These are phyloP conservation scores for Aphis craccivora DNA, from an alignment of 1,140 invertebrate species.

Conservation along the genomic window DNA sequence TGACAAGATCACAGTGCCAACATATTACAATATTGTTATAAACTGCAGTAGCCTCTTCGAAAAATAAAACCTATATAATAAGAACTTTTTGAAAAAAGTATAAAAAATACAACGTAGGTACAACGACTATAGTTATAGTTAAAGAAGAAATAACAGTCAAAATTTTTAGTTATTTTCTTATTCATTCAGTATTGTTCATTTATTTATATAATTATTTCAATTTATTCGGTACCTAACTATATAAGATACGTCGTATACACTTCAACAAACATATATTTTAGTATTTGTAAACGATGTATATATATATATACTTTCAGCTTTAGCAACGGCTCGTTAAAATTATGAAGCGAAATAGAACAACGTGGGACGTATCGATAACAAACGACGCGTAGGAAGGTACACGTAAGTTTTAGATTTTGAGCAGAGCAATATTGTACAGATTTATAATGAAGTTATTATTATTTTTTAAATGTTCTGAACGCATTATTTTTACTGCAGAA, in stretches of 20 bases:
- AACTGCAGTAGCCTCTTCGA: background rate
- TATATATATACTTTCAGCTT: background rate
- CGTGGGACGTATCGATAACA: background rate
- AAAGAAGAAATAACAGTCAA: background rate
- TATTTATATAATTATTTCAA: too few relatives aligned
- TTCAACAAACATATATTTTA: background rate
- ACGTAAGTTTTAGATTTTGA: background rate
- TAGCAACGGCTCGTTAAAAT: background rate
- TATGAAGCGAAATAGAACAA: background rate
- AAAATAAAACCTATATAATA: background rate
- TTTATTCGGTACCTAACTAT: too few relatives aligned
- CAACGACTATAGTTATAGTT: too few relatives aligned
- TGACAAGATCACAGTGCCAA: background rate
- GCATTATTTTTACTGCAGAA: too few relatives aligned
- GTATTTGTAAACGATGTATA: background rate
- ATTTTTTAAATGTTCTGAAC: too few relatives aligned
- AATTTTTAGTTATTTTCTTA: background rate
- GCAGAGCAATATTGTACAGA: too few relatives aligned
- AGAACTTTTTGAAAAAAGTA: background rate
- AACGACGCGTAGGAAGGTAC: too few relatives aligned
- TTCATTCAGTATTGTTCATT: background rate
- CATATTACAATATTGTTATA: background rate
- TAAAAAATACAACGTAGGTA: background rate
- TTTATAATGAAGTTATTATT: too few relatives aligned
- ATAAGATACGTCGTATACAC: background rate